Percentiles rank a stretch among this genome's conserved stretches.
phyloP scores from a whole-genome alignment of 1,140 invertebrate genomes.

The Cepaea nemoralis region DNA sequence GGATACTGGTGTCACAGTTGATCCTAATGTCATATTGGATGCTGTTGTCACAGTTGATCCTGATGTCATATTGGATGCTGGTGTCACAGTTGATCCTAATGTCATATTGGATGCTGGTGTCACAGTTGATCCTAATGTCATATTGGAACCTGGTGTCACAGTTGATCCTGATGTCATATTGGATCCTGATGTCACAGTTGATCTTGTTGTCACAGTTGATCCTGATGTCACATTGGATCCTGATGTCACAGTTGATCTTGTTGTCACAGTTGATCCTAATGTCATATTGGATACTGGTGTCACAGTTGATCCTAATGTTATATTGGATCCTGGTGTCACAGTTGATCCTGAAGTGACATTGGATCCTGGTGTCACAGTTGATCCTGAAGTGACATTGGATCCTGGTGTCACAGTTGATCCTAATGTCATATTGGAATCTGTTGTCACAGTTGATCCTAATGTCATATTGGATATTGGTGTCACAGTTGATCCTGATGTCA shows the following conservation, averaged over 20 bases:
- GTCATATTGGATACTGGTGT: no score
- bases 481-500: constrained; percentile 4
- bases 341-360: not conserved
- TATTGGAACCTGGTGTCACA: not conserved
- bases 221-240: not conserved
- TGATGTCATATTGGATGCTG: constrained; percentile 20
- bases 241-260: not conserved
- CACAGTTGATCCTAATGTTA: not conserved
- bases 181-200: not conserved
- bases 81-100: not conserved
- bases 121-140: not conserved
- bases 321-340: not conserved
- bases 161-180: not conserved
- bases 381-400: no score
- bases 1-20: constrained; percentile 20
- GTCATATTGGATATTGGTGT: no score
- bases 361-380: not conserved
- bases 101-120: not conserved
- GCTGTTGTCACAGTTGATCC: constrained; percentile 12
- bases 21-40: no score
- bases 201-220: not conserved
- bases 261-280: not conserved
- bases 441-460: constrained; percentile 1
- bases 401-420: no score
- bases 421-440: no score